phyloP scores from a whole-genome alignment of 2,113 vertebrate genomes.

The Anhinga anhinga region DNA sequence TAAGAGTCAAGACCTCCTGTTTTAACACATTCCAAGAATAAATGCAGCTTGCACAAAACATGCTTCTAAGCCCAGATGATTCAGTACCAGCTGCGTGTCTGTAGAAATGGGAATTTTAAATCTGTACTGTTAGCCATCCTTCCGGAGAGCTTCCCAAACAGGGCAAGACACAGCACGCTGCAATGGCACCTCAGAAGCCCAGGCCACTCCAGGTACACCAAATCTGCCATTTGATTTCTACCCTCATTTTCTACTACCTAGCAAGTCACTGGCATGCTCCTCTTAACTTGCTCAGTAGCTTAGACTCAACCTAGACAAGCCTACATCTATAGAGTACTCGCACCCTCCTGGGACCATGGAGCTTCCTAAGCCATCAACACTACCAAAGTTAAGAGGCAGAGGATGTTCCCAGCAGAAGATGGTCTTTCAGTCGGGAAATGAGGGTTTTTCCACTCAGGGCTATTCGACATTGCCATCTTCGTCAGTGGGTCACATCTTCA shows the following conservation, averaged over 20 bases:
- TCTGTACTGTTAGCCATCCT: background rate
- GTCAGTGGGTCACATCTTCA: background rate
- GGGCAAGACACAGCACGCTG: background rate
- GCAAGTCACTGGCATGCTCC: background rate
- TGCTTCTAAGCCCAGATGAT: background rate
- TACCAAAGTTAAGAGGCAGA: background rate
- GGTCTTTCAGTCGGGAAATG: background rate
- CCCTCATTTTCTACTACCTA: background rate
- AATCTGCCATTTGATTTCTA: background rate
- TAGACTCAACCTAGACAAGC: background rate
- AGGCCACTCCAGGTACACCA: background rate
- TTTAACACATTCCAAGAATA: background rate
- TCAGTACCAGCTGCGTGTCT: background rate
- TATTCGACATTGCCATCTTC: background rate
- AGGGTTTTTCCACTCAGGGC: background rate
- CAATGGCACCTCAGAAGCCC: background rate
- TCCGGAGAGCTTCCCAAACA: background rate
- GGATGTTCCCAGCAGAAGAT: background rate
- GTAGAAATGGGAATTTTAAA: background rate
- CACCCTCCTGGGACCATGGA: background rate
- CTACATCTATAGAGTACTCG: rapidly evolving
- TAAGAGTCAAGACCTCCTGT: background rate
- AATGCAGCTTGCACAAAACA: background rate
- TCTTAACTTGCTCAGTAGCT: background rate
- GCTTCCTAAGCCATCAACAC: background rate